Evolutionary conservation across 2,888 invertebrate species (phyloP).

Genomic region (Alcis repandata): DNA sequence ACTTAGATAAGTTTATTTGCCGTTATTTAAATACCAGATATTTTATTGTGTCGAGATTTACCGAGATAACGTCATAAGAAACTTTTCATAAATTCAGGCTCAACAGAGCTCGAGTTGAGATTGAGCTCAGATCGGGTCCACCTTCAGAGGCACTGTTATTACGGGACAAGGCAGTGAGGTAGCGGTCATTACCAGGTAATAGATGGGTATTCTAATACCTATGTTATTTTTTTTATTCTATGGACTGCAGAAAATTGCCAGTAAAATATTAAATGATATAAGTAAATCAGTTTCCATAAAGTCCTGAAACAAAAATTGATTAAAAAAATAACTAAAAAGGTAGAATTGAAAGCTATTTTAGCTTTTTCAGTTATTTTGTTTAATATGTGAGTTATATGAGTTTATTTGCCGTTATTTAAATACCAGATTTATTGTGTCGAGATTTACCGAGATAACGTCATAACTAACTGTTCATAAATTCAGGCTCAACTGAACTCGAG

Average conservation of each 20-base stretch:
- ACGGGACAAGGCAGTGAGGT: slow-evolving; percentile 35
- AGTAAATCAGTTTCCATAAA: too few relatives aligned
- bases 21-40: too few relatives aligned
- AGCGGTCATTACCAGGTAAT: slow-evolving; percentile 48
- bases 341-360: too few relatives aligned
- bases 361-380: not conserved
- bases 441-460: not conserved
- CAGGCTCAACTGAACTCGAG: not conserved
- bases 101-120: slow-evolving; percentile 3
- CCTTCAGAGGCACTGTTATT: slow-evolving; percentile 14
- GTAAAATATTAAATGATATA: too few relatives aligned
- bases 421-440: not conserved
- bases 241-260: too few relatives aligned
- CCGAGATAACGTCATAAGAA: not conserved
- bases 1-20: too few relatives aligned
- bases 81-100: not conserved
- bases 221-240: too few relatives aligned
- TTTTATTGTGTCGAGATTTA: not conserved
- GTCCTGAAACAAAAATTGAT: too few relatives aligned
- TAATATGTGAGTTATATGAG: not conserved
- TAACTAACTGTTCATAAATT: not conserved
- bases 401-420: too few relatives aligned
- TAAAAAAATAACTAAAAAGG: too few relatives aligned
- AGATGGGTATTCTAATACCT: slow-evolving; percentile 51
- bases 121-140: not conserved